Evolutionary conservation across 2,797 vertebrate species (phyloP).

Genomic region (Danio jaintianensis): DNA sequence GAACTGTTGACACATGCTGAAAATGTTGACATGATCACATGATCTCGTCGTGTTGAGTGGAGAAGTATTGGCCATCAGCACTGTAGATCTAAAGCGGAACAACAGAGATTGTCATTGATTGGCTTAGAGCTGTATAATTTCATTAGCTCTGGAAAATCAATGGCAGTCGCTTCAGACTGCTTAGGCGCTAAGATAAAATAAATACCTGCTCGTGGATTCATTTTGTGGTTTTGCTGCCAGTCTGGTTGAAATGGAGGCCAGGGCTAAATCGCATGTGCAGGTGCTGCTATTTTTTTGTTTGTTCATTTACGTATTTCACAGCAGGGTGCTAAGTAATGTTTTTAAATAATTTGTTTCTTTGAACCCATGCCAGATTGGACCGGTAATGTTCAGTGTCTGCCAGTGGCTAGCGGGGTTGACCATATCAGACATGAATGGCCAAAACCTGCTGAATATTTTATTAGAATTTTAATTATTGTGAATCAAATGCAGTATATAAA

Average conservation of each 20-base stretch:
- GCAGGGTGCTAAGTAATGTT: neutral
- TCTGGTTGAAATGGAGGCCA: neutral
- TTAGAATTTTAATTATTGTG: neutral
- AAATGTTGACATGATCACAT: neutral
- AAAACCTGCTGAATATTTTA: neutral
- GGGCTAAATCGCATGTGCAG: neutral
- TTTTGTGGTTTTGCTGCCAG: neutral
- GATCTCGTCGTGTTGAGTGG: constrained; percentile 19
- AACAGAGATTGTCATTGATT: constrained; percentile 49
- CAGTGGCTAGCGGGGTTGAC: constrained; percentile 7
- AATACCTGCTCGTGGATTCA: constrained; percentile 1
- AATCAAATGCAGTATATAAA: neutral
- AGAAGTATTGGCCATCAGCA: constrained; percentile 33
- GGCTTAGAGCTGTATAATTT: constrained; percentile 38
- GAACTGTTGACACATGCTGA: constrained; percentile 13
- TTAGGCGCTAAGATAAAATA: constrained; percentile 26
- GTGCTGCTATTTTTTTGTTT: neutral
- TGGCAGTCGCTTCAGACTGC: constrained; percentile 12
- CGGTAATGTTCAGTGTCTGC: neutral
- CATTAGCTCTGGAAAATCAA: constrained; percentile 47
- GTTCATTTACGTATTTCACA: neutral
- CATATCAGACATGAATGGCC: neutral
- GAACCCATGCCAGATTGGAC: neutral
- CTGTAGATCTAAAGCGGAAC: constrained; percentile 46
- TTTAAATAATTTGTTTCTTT: constrained; percentile 3